Evolutionary conservation across 2,797 vertebrate genomes (phyloP).

Genomic region (Sternotherus odoratus): DNA sequence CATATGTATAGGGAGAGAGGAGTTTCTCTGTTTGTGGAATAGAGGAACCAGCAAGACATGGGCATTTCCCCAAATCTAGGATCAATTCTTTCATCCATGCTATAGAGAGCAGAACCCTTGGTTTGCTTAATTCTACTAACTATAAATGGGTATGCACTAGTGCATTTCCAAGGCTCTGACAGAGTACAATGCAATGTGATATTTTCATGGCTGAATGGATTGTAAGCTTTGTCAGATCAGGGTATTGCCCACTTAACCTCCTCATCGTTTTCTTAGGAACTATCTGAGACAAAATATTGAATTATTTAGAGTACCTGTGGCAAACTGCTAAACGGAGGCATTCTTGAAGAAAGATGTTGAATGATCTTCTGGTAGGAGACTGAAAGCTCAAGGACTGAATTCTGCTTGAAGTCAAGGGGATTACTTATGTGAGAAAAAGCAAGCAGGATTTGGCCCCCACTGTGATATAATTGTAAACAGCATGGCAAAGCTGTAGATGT

Average conservation of each 20-base stretch:
- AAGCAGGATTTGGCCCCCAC: neutral
- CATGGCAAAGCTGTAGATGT: neutral
- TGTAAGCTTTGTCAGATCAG: constrained; percentile 66
- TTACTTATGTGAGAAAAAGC: constrained; percentile 12
- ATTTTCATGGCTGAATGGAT: constrained; percentile 17
- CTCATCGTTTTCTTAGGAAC: constrained; percentile 70
- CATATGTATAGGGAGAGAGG: neutral
- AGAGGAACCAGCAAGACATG: fast-evolving
- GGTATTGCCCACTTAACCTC: constrained; percentile 63
- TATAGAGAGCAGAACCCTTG: neutral
- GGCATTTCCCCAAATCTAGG: neutral
- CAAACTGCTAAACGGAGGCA: constrained; percentile 8
- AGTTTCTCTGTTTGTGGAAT: neutral
- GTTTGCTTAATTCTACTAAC: neutral
- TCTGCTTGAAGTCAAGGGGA: neutral
- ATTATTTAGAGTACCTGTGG: constrained; percentile 72
- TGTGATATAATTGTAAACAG: neutral
- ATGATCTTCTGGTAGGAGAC: neutral
- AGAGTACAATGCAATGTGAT: constrained; percentile 8
- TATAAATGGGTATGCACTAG: fast-evolving
- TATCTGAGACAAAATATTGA: constrained; percentile 75
- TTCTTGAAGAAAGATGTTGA: neutral
- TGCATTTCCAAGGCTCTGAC: fast-evolving
- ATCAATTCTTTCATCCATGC: fast-evolving
- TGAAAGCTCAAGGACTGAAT: neutral